phyloP scores from a whole-genome alignment of 2,888 invertebrate genomes.

The Thera britannica region DNA sequence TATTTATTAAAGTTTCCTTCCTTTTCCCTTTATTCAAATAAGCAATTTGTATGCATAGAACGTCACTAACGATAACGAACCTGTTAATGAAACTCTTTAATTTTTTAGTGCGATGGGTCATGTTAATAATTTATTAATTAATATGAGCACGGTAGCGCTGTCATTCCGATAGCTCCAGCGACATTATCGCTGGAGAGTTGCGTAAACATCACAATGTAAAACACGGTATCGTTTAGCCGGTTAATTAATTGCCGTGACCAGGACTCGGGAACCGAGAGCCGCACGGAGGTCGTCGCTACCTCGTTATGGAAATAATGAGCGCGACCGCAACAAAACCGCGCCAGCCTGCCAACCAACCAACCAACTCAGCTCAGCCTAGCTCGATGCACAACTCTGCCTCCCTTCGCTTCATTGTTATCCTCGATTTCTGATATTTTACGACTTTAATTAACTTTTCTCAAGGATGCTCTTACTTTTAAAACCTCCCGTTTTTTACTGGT shows the following conservation, averaged over 20 bases:
- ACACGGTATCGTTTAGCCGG: constrained; percentile 82
- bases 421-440: constrained; percentile 57
- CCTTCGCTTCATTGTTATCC: constrained; percentile 66
- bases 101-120: constrained; percentile 76
- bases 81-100: constrained; percentile 77
- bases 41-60: constrained; percentile 77
- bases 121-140: constrained; percentile 80
- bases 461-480: constrained; percentile 36
- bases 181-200: constrained; percentile 81
- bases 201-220: constrained; percentile 82
- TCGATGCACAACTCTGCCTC: constrained; percentile 66
- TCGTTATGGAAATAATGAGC: constrained; percentile 81
- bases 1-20: constrained; percentile 54
- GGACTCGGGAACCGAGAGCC: constrained; percentile 61
- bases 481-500: constrained; percentile 5
- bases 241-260: constrained; percentile 81
- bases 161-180: constrained; percentile 69
- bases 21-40: constrained; percentile 66
- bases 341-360: constrained; percentile 30
- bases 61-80: constrained; percentile 67
- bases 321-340: constrained; percentile 55
- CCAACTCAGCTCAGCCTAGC: constrained; percentile 34
- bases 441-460: constrained; percentile 56
- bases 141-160: constrained; percentile 70
- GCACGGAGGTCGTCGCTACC: constrained; percentile 60